phyloP scores from a whole-genome alignment of 2,113 vertebrate species.

The Typhlomys cinereus region DNA sequence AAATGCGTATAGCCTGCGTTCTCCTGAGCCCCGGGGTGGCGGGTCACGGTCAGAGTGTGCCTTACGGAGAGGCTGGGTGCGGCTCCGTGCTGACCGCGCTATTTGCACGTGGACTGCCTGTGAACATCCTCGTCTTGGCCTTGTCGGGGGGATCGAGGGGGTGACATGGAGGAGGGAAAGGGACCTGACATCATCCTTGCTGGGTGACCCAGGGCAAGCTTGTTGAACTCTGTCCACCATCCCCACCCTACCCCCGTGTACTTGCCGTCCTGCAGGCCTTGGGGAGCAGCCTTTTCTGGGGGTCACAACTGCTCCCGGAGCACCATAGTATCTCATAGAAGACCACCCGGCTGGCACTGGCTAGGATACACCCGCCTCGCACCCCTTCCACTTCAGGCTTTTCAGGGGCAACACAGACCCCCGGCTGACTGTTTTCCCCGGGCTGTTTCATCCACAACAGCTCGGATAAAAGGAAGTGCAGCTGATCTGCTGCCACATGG shows the following conservation, averaged over 20 bases:
- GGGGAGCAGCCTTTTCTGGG: neutral
- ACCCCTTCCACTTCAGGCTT: neutral
- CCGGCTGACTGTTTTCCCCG: too few species aligned
- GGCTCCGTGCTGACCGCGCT: neutral
- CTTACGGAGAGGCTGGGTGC: accelerated
- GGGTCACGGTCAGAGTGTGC: accelerated
- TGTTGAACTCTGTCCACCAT: neutral
- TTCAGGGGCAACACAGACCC: neutral
- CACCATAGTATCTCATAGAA: accelerated
- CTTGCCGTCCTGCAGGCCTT: accelerated
- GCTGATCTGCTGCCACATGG: neutral
- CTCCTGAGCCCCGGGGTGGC: accelerated
- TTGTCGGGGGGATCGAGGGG: too few species aligned
- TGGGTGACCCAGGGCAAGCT: neutral
- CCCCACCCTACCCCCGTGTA: too few species aligned
- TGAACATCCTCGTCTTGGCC: accelerated
- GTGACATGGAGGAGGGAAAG: too few species aligned
- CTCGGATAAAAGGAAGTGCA: neutral
- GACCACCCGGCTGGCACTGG: accelerated
- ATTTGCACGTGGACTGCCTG: accelerated
- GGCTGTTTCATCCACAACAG: neutral
- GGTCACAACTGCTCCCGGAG: too few species aligned
- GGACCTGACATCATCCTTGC: neutral
- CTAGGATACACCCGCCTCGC: neutral
- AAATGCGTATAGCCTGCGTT: accelerated